These are phyloP conservation scores for Drosophila azteca DNA, from an alignment of 1,140 invertebrate species.

Conservation along the genomic window DNA sequence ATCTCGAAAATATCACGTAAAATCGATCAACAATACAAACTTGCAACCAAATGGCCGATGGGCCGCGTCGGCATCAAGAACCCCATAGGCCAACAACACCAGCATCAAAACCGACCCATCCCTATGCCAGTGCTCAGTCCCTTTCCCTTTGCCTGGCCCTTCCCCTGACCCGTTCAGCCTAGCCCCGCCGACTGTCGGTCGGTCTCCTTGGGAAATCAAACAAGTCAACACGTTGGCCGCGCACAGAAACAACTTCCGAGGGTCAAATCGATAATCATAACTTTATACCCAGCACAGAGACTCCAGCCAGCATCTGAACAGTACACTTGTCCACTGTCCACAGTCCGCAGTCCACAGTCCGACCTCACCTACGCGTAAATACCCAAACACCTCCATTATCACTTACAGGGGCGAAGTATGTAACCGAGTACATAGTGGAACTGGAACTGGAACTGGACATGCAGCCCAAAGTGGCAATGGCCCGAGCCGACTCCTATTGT, in stretches of 20 bases:
- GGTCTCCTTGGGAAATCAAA: conserved; percentile 61
- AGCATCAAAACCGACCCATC: conserved; percentile 24
- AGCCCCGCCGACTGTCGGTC: conserved; percentile 2
- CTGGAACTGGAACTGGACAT: conserved; percentile 29
- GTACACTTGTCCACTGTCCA: conserved; percentile 17
- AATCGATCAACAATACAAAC: conserved; percentile 84
- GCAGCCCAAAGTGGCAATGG: conserved; percentile 1
- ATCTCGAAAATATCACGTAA: conserved; percentile 84
- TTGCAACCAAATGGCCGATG: conserved; percentile 77
- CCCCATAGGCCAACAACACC: conserved; percentile 44
- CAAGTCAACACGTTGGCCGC: conserved; percentile 58
- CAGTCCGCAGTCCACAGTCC: conserved; percentile 11
- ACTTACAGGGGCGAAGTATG: conserved; percentile 49
- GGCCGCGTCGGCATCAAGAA: conserved; percentile 14
- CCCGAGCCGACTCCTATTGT: conserved; percentile 40
- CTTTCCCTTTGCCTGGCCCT: no score
- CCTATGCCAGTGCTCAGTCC: neutral
- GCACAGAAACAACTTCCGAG: conserved; percentile 33
- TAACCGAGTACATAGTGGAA: conserved; percentile 25
- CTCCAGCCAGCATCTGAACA: neutral
- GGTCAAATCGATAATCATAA: conserved; percentile 82
- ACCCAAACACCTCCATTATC: conserved; percentile 77
- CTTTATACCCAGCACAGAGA: conserved; percentile 46
- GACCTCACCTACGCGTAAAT: conserved; percentile 73
- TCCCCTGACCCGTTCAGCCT: neutral